phyloP scores from a whole-genome alignment of 2,113 vertebrate genomes.

The Xenopus borealis region DNA sequence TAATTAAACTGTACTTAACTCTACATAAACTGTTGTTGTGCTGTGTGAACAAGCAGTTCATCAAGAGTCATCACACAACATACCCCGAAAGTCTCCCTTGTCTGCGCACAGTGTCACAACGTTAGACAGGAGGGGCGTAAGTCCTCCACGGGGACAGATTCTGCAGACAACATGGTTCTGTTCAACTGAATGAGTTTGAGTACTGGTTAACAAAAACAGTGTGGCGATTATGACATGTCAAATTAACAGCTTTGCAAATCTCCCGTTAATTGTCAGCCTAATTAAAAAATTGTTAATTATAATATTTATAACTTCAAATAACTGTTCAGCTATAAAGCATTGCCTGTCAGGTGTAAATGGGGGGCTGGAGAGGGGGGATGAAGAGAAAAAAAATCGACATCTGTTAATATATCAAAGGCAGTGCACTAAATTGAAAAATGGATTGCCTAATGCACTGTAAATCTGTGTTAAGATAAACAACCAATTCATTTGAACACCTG shows the following conservation, averaged over 20 bases:
- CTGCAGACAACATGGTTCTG: conserved; percentile 58
- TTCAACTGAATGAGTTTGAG: conserved; percentile 76
- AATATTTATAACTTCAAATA: conserved; percentile 87
- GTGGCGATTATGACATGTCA: conserved; percentile 77
- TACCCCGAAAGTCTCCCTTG: conserved; percentile 50
- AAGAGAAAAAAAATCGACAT: conserved; percentile 83
- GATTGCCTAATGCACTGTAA: conserved; percentile 79
- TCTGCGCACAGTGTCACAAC: conserved; percentile 55
- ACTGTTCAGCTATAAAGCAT: conserved; percentile 85
- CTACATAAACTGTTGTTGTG: background rate
- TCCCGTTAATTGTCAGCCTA: conserved; percentile 85
- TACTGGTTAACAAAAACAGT: conserved; percentile 80
- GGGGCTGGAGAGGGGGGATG: conserved; percentile 55
- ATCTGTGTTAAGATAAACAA: conserved; percentile 84
- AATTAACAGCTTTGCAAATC: conserved; percentile 82
- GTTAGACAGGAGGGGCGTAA: conserved; percentile 58
- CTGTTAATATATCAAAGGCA: conserved; percentile 95
- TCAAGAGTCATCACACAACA: conserved; percentile 47
- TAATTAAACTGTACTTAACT: background rate
- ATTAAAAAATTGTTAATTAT: conserved; percentile 94
- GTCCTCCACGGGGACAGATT: conserved; percentile 65
- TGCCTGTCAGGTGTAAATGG: conserved; percentile 93
- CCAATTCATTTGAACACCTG: conserved; percentile 82
- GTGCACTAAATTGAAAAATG: conserved; percentile 91
- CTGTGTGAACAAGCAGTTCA: conserved; percentile 42